These are phyloP conservation scores for Theonella swinhoei DNA, from an alignment of 37 sponge, comb jelly and placozoan species.

Conservation along the genomic window DNA sequence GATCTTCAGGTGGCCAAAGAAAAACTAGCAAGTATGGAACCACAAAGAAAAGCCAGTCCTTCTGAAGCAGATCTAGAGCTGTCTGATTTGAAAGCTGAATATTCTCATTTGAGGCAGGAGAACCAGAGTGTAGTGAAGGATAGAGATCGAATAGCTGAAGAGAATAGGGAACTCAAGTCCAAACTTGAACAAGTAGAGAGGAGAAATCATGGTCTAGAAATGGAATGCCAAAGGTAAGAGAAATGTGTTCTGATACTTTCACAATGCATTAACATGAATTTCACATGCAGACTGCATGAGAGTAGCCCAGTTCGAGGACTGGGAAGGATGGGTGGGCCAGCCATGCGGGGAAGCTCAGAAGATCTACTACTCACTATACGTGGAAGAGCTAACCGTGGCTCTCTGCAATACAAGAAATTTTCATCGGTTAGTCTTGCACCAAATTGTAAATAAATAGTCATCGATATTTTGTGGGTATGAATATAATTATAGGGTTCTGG, in stretches of 20 bases:
- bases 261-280: no score
- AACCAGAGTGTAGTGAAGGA: constrained; percentile 15
- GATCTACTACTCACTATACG: constrained; percentile 16
- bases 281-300: background rate
- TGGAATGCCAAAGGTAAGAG: constrained; percentile 3
- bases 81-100: background rate
- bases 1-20: constrained; percentile 13
- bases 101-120: background rate
- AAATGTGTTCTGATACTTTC: background rate
- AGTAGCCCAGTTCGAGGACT: constrained; percentile 9
- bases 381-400: background rate
- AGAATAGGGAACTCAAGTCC: constrained; percentile 16
- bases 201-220: background rate
- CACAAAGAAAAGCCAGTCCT: background rate
- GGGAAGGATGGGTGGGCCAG: background rate
- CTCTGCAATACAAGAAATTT: background rate
- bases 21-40: constrained; percentile 1
- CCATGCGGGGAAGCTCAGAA: constrained; percentile 16
- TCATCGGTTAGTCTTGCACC: background rate
- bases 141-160: constrained; percentile 29
- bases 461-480: background rate
- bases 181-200: background rate
- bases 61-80: background rate
- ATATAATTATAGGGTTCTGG: constrained; percentile 17
- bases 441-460: no score